phyloP scores from a whole-genome alignment of 2,888 invertebrate genomes.

The Hydropsyche betteni region DNA sequence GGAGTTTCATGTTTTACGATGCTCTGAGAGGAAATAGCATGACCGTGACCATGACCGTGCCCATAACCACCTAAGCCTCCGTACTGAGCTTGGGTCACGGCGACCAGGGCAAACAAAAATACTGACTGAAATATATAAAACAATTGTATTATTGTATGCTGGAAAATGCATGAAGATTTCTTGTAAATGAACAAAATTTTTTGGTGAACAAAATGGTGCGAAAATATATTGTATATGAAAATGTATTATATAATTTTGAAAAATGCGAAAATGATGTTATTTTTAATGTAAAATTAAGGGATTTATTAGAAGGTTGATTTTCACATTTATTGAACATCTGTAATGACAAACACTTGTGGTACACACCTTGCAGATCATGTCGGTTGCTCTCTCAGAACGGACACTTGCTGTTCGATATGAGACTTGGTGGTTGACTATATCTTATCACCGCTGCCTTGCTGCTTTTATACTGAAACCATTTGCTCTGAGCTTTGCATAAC shows the following conservation, averaged over 20 bases:
- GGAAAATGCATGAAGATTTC: too few relatives aligned
- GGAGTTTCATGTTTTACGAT: constrained; percentile 55
- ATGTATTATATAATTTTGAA: too few relatives aligned
- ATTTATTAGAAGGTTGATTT: too few relatives aligned
- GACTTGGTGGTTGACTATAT: constrained; percentile 4
- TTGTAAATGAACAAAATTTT: too few relatives aligned
- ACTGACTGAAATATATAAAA: constrained; percentile 38
- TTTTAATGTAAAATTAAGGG: too few relatives aligned
- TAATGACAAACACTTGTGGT: not conserved
- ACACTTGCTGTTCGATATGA: constrained; percentile 12
- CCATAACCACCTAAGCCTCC: constrained; percentile 54
- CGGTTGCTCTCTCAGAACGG: not conserved
- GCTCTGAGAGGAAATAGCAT: constrained; percentile 65
- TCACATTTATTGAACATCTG: too few relatives aligned
- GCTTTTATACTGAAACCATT: constrained; percentile 20
- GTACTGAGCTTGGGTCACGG: constrained; percentile 35
- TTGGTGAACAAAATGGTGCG: too few relatives aligned
- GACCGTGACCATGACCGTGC: constrained; percentile 52
- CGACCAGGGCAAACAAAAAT: constrained; percentile 41
- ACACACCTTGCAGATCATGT: constrained; percentile 24
- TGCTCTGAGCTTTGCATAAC: constrained; percentile 25
- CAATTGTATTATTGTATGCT: not conserved
- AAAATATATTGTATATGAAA: too few relatives aligned
- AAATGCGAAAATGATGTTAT: too few relatives aligned
- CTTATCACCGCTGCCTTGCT: constrained; percentile 6